Evolutionary conservation across 23 tunicate genomes (phyloP).

Genomic region (Oikopleura dioica): DNA sequence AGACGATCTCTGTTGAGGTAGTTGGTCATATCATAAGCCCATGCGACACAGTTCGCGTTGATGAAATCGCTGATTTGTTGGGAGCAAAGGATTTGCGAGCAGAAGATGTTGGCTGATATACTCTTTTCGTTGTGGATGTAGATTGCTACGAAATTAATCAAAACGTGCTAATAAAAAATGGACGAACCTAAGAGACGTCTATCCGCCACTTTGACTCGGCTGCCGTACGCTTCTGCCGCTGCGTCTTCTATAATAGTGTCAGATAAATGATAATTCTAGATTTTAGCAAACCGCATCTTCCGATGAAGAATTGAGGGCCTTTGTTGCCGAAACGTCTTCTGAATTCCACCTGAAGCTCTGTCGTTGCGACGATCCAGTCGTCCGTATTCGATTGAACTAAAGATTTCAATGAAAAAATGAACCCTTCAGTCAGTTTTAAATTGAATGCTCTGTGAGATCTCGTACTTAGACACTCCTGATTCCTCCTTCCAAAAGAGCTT

Average conservation of each 20-base stretch:
- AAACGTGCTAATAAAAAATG: not conserved
- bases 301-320: not conserved
- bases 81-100: conserved; percentile 63
- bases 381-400: not conserved
- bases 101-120: conserved; percentile 76
- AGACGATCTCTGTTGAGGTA: conserved; percentile 25
- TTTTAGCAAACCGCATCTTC: no score
- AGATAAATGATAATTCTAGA: no score
- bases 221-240: not conserved
- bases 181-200: not conserved
- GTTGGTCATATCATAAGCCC: conserved; percentile 91
- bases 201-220: not conserved
- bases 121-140: conserved; percentile 77
- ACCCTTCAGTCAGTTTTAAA: not conserved
- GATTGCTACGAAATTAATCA: conserved; percentile 28
- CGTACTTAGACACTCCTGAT: not conserved
- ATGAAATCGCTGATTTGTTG: conserved; percentile 23
- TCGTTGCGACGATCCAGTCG: not conserved
- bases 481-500: not conserved
- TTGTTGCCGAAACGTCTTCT: not conserved
- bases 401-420: not conserved
- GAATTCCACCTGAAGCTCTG: not conserved
- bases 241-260: not conserved
- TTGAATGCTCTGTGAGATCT: not conserved
- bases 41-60: conserved; percentile 32